A percentile compares a stretch with the other conserved stretches of the same genome.
Evolutionary conservation across 2,797 vertebrate species (phyloP).

Genomic region (Lemur catta): DNA sequence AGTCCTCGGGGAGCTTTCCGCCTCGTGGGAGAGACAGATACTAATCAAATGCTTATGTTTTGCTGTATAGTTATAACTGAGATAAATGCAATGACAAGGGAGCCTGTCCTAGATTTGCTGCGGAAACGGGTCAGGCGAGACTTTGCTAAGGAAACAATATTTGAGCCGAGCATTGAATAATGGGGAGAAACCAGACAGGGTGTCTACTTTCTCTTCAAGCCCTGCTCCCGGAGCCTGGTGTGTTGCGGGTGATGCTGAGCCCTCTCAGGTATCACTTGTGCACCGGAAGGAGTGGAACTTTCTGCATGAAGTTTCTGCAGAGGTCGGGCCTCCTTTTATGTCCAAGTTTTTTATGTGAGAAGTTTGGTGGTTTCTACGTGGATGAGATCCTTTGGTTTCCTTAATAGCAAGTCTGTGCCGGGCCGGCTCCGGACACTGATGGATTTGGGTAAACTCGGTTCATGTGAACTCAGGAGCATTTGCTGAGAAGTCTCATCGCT

Average conservation of each 20-base stretch:
- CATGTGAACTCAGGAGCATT: background rate
- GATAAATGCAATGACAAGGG: accelerated
- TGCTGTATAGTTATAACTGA: background rate
- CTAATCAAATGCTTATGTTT: background rate
- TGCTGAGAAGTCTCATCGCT: background rate
- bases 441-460: background rate
- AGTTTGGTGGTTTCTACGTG: background rate
- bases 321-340: background rate
- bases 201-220: background rate
- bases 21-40: background rate
- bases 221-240: background rate
- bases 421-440: background rate
- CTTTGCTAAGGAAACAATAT: background rate
- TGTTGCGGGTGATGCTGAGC: too few relatives aligned
- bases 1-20: background rate
- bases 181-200: background rate
- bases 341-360: background rate
- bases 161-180: background rate
- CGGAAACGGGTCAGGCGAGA: background rate
- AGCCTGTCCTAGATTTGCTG: background rate
- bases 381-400: background rate
- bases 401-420: background rate
- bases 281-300: background rate
- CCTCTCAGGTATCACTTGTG: background rate
- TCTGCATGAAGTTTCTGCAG: background rate